These are phyloP conservation scores for Stictonetta naevosa DNA, from an alignment of 2,113 vertebrate genomes.

Conservation along the genomic window DNA sequence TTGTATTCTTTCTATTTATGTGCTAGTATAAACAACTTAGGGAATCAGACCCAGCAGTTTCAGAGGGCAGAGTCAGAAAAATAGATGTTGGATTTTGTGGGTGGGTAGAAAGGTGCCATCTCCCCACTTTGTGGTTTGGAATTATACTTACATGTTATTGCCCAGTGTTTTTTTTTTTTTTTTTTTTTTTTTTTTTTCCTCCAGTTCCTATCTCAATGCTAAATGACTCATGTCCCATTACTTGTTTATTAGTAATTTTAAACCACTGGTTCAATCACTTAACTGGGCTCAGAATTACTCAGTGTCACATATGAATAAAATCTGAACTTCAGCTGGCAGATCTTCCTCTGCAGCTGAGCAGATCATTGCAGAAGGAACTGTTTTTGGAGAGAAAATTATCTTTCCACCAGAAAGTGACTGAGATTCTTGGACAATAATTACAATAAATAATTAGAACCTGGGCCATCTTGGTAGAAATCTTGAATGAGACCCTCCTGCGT, in stretches of 20 bases:
- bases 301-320: neutral
- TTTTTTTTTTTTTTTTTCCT: neutral
- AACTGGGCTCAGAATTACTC: neutral
- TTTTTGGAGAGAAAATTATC: neutral
- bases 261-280: neutral
- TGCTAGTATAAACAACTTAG: neutral
- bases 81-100: neutral
- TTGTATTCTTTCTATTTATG: neutral
- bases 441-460: neutral
- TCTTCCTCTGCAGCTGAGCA: neutral
- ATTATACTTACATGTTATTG: neutral
- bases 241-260: neutral
- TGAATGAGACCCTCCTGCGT: neutral
- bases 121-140: neutral
- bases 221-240: neutral
- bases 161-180: neutral
- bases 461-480: neutral
- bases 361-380: neutral
- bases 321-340: neutral
- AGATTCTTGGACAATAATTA: neutral
- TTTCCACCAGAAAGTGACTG: neutral
- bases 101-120: neutral
- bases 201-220: neutral
- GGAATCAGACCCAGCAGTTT: constrained; percentile 8
- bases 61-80: constrained; percentile 6